Conservation (phyloP, 2,113 vertebrate genomes). For the Manacus vitellinus region DNA sequence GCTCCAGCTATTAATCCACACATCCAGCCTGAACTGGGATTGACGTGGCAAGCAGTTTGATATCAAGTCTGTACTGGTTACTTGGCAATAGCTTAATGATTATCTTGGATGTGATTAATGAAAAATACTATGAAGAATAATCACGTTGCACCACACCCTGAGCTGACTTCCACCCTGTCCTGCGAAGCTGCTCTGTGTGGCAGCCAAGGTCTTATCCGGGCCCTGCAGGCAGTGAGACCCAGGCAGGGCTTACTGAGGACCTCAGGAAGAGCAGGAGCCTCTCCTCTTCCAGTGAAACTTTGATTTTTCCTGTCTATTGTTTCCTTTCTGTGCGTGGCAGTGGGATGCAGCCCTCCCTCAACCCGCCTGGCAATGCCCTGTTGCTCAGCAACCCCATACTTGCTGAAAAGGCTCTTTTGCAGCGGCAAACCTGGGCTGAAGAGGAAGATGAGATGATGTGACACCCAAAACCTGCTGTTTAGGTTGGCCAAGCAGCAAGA, state of each 20-base stretch:
- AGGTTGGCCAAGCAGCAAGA: not conserved
- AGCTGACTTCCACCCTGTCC: conserved; percentile 19
- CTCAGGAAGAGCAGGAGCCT: conserved; percentile 11
- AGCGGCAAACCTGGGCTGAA: not conserved
- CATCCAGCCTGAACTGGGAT: conserved; percentile 2
- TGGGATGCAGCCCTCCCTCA: not conserved
- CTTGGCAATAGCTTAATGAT: not conserved
- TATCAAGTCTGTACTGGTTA: not conserved
- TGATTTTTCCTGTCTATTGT: conserved; percentile 4
- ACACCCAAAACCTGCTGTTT: not conserved
- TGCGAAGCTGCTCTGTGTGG: accelerated
- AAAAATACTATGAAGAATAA: conserved; percentile 10
- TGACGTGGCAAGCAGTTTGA: not conserved
- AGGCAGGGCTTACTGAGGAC: not conserved
- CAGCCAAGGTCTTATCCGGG: conserved; percentile 1
- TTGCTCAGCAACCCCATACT: conserved; percentile 27
- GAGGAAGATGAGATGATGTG: not conserved
- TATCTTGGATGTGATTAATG: conserved; percentile 29
- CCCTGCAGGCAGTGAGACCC: not conserved
- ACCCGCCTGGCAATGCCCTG: not conserved
- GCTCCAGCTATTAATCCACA: not conserved
- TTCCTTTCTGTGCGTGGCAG: not conserved
- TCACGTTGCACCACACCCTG: conserved; percentile 24
- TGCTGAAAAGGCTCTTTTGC: conserved; percentile 18
- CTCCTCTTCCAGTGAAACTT: conserved; percentile 22